Base-by-base conservation (phyloP, 2,888 invertebrate species). In the Parochlus steinenii region DNA sequence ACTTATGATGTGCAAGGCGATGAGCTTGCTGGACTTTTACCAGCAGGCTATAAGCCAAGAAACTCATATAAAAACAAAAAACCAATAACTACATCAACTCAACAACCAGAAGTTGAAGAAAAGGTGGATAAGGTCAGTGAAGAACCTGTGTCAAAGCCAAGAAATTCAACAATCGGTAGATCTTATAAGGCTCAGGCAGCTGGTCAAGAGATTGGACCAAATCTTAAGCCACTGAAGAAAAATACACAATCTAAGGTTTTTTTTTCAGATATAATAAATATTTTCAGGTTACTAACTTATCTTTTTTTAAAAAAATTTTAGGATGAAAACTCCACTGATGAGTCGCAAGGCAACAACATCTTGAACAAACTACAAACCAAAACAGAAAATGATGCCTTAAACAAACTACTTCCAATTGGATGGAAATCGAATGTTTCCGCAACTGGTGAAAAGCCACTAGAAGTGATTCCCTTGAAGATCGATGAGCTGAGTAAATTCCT, bases 361-460 rank as follows among this genome's bases (percentile, higher is more conserved):
- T n/a, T n/a, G n/a, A n/a, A n/a, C n/a, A n/a, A n/a, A 29, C 50
- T 55, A 58, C 45, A 61, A 67, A 50, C 29, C 48, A 52, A 47
- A 5, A 53, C 65, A 7, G 62, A 67, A 45, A 58, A 62, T 27
- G 69, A 69, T 43, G 69, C 71, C 43, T 46, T 71, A 1, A 66
- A 61, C 45, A 65, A 71, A 43, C 62, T 76, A 31, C 55, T 77
- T 41, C 77, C 77, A n/a, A 66, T 72, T 6, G 74, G 72, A 3
- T 80, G 67, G 46, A 77, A 74, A 44, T 49, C 53, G 3, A 63
- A 58, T 45, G 41, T n/a, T n/a, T n/a, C n/a, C n/a, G n/a, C 52
- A 1, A 30, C 51, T 1, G 41, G 53, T 3, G 50, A 47, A 32
- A 54, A 55, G 17, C 52, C 39, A 4, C 18, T 31, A 14, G 32